Evolutionary conservation across 2,113 vertebrate species (phyloP).

Genomic region (Todiramphus chloris): DNA sequence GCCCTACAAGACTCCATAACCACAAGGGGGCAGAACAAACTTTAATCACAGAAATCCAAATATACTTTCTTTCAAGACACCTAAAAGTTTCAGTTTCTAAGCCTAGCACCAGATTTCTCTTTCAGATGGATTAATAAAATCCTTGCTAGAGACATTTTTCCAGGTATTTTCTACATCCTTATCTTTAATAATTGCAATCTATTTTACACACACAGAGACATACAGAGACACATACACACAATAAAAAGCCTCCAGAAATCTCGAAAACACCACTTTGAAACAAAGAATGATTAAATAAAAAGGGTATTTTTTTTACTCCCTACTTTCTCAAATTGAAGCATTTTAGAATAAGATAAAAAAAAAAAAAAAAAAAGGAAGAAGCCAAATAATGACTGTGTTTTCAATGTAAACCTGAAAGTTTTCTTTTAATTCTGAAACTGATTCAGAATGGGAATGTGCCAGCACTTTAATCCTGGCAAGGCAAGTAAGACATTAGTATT

Average conservation of each 20-base stretch:
- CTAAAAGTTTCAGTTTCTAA: not conserved
- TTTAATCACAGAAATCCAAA: slow-evolving; percentile 13
- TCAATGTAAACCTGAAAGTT: not conserved
- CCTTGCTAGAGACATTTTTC: not conserved
- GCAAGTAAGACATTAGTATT: not conserved
- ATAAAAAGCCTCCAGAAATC: not conserved
- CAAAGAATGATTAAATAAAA: not conserved
- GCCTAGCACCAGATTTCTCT: not conserved
- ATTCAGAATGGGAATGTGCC: not conserved
- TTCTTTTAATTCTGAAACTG: not conserved
- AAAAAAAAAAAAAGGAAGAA: not conserved
- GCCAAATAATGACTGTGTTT: not conserved
- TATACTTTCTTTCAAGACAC: not conserved
- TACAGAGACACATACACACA: no score
- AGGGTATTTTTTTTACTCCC: fast-evolving
- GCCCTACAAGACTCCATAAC: not conserved
- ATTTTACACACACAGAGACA: no score
- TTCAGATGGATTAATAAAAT: not conserved
- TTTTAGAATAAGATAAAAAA: not conserved
- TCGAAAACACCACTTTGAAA: not conserved
- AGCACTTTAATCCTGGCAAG: not conserved
- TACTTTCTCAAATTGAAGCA: not conserved
- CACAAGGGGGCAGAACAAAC: slow-evolving; percentile 65
- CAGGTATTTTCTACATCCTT: not conserved
- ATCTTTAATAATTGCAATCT: not conserved